A percentile compares a stretch with the other conserved stretches of the same genome.
Conservation (phyloP, 2,797 vertebrate genomes). For the Podargus strigoides region DNA sequence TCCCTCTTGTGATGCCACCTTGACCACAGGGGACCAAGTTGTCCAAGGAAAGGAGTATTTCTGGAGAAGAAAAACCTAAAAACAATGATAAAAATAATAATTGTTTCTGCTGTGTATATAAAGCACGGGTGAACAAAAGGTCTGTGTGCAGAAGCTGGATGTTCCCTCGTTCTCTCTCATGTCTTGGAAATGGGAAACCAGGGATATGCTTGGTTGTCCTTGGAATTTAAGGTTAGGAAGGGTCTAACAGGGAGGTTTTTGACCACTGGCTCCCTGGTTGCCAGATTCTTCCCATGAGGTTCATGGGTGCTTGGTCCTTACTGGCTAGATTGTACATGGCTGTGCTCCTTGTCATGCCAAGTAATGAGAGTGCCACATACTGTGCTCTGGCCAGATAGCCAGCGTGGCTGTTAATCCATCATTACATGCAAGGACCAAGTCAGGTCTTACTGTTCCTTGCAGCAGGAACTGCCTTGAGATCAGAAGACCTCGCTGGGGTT, state of each 20-base stretch:
- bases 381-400: not conserved
- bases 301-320: not conserved
- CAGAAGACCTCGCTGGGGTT: rapidly evolving
- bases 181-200: not conserved
- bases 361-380: rapidly evolving
- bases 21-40: not conserved
- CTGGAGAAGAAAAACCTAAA: not conserved
- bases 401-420: not conserved
- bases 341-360: rapidly evolving
- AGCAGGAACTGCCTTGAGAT: no score
- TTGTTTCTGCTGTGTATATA: not conserved
- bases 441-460: not conserved
- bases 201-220: not conserved
- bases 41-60: not conserved
- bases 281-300: not conserved
- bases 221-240: not conserved
- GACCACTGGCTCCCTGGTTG: not conserved
- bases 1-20: not conserved
- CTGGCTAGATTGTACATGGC: no score
- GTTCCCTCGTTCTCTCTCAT: not conserved
- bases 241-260: not conserved
- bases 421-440: rapidly evolving
- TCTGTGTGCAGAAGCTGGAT: not conserved
- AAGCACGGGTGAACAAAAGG: not conserved
- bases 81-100: not conserved